Base-by-base conservation (phyloP, 2,113 vertebrate genomes). In the Ctenodactylus gundi region DNA sequence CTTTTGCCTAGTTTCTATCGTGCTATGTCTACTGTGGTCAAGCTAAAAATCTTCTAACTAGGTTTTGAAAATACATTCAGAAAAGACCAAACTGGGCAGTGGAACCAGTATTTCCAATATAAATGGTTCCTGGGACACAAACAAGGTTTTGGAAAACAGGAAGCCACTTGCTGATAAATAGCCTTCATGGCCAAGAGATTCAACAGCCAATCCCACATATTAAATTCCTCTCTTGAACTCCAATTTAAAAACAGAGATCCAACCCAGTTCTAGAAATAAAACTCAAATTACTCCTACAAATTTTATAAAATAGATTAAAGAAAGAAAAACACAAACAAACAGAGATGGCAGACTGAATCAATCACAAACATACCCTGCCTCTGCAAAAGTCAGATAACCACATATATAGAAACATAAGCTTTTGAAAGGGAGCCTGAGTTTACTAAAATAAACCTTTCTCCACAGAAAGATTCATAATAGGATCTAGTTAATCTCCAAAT, bases 11-110 rank as follows among this genome's bases (percentile, higher is more conserved):
- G n/a, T 90, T 51, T 57, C 25, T 76, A 55, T 68, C 1, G 18
- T 12, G 88, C 62, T 31, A 6, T 29, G 29, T 83, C 34, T 85
- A 31, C 49, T n/a, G 23, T 21, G 53, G 58, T 51, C 84, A 46
- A 75, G 39, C 31, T 53, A 41, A 94, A 95, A 70, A 44, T 7
- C 46, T 83, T 1, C 4, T 83, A 68, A 85, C 0, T 17, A 53
- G 53, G 13, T n/a, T 90, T 62, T 67, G 20, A 80, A 96, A 88
- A 46, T n/a, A 39, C 70, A 89, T 36, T 89, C 27, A 80, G 78
- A 96, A 75, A 68, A 85, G 3, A 78, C 31, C 60, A 68, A 14
- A 3, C 29, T 64, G 23, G 80, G 27, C 49, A 39, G 5, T 29
- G 39, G 36, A 49, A 75, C 23, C 78, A 51, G 21, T 29, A 68